Conservation (phyloP, 2,888 invertebrate genomes). For the Megalurothrips usitatus region DNA sequence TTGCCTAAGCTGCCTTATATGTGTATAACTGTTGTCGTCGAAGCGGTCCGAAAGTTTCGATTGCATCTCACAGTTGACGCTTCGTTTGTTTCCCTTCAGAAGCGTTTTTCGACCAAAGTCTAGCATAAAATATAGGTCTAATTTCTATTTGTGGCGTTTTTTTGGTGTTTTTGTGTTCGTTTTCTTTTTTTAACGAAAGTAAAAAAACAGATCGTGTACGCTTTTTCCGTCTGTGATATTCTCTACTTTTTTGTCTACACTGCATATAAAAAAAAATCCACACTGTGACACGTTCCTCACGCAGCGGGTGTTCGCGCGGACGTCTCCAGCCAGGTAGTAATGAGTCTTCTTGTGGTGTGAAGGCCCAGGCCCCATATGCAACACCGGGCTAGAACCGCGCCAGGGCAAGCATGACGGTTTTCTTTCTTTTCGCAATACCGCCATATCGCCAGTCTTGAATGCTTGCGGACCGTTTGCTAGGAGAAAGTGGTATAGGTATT, state of each 20-base stretch:
- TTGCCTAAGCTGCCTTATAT: not conserved
- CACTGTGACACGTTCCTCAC: conserved; percentile 3
- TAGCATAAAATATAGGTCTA: conserved; percentile 19
- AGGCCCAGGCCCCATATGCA: conserved; percentile 18
- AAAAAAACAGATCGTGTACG: conserved; percentile 14
- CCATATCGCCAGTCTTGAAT: too few relatives aligned
- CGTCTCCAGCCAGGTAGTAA: conserved; percentile 19
- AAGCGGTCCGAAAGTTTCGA: not conserved
- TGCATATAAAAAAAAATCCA: conserved; percentile 3
- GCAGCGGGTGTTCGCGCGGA: conserved; percentile 4
- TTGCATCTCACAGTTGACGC: not conserved
- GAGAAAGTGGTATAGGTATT: too few relatives aligned
- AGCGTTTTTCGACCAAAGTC: not conserved
- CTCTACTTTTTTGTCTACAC: not conserved
- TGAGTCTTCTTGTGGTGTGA: not conserved
- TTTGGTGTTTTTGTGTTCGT: conserved; percentile 15
- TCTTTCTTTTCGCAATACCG: too few relatives aligned
- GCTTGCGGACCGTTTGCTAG: too few relatives aligned
- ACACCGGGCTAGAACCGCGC: not conserved
- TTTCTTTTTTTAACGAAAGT: conserved; percentile 12
- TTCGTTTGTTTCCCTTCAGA: not conserved
- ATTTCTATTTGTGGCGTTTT: conserved; percentile 15
- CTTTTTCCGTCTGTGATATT: conserved; percentile 25
- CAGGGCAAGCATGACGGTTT: not conserved
- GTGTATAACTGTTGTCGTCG: not conserved